Evolutionary conservation across 2,888 invertebrate genomes (phyloP), one percentile per base, ranked within the genome.

Genomic region (Cancer borealis): DNA sequence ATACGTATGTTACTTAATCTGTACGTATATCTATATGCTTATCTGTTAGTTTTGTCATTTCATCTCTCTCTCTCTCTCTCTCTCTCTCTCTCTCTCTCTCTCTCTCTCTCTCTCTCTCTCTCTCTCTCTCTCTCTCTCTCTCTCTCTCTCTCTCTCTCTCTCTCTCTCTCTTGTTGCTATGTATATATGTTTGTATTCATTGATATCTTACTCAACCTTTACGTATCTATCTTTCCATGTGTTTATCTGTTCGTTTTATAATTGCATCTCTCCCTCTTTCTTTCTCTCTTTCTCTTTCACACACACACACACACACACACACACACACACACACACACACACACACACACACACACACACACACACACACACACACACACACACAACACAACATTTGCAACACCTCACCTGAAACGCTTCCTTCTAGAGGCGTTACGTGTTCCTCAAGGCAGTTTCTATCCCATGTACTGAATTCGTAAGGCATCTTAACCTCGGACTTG

Each of bases 381-480:
- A 73, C n/a, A 73, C 66, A 73, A 39, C 84, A 84, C 73, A n/a
- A n/a, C n/a, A n/a, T n/a, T 10, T 4, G 6, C 30, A 84, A 12
- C 3, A 39, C 39, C 93, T 54, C 30, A 95, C 95, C 95, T 94
- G 93, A 89, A 10, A 94, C 46, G 30, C 47, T 91, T 30, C 95
- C 95, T n/a, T 87, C 88, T 1, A 95, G 0, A 5, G 95, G 95
- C n/a, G 94, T 91, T 30, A 30, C 66, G 21, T 95, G 95, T 46
- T 95, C 95, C 60, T 92, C 93, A 66, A 94, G 12, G 87, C 94
- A 95, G 92, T 95, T 95, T 0, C 95, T 73, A 60, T 94, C 94
- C 93, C 94, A 95, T 2, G 95, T 95, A 3, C 92, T 91, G 87
- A 95, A 94, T 47, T 95, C 95, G 94, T 95, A 95, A 66, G 95